A percentile compares a stretch with the other conserved stretches of the same genome.
These are phyloP conservation scores for Oncorhynchus gorbuscha DNA, from an alignment of 2,113 vertebrate genomes.

Conservation along the genomic window DNA sequence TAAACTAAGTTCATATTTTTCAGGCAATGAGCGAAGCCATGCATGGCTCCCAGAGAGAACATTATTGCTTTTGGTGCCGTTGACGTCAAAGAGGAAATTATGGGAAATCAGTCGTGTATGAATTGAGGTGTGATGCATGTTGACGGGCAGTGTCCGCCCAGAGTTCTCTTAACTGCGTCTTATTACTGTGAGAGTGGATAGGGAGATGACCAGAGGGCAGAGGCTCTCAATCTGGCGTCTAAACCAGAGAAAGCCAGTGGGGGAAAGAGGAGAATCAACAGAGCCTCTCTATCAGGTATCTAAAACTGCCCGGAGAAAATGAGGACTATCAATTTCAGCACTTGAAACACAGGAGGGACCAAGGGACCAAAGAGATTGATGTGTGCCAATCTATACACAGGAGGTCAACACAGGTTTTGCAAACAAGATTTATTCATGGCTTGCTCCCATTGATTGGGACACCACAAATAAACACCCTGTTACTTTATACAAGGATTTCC, in stretches of 20 bases:
- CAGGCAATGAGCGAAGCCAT: not conserved
- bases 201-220: not conserved
- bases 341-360: not conserved
- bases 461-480: slow-evolving; percentile 56
- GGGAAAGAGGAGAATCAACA: not conserved
- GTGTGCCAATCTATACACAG: slow-evolving; percentile 45
- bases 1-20: too few relatives aligned
- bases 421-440: slow-evolving; percentile 55
- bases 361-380: slow-evolving; percentile 43
- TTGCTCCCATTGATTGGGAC: slow-evolving; percentile 54
- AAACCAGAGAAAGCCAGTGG: not conserved
- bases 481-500: slow-evolving; percentile 42
- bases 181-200: not conserved
- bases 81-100: slow-evolving; percentile 18
- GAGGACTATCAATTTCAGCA: not conserved
- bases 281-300: not conserved
- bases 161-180: not conserved
- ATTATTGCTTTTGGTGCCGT: slow-evolving; percentile 1
- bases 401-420: slow-evolving; percentile 20
- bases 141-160: not conserved
- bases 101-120: not conserved
- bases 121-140: not conserved
- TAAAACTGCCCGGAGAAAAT: not conserved
- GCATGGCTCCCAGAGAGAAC: not conserved
- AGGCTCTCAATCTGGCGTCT: not conserved